A percentile compares a stretch with the other conserved stretches of the same genome.
Evolutionary conservation across 2,113 vertebrate genomes (phyloP).

Genomic region (Heteronetta atricapilla): DNA sequence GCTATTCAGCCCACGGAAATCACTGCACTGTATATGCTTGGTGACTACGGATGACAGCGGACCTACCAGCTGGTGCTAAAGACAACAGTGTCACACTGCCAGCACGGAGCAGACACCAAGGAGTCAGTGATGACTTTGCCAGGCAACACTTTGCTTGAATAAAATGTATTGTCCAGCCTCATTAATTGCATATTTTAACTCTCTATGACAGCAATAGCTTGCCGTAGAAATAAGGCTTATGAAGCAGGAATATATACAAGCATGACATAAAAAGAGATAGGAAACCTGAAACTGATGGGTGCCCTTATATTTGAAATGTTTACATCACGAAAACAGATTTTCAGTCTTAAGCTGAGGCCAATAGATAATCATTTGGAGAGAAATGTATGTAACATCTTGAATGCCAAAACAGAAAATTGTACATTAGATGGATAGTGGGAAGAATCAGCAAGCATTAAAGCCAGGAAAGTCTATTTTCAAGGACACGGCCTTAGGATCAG

Average conservation of each 20-base stretch:
- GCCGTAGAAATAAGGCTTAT: not conserved
- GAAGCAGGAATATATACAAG: not conserved
- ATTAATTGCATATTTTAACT: conserved; percentile 7
- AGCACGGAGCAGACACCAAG: not conserved
- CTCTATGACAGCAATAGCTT: not conserved
- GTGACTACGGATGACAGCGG: not conserved
- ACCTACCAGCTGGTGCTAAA: conserved; percentile 6
- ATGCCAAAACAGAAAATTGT: not conserved
- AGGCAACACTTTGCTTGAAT: not conserved
- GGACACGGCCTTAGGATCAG: not conserved
- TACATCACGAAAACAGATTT: not conserved
- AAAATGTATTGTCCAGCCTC: not conserved
- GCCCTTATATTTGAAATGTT: not conserved
- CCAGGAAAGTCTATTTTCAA: not conserved
- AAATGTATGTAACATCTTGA: not conserved
- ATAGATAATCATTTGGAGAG: not conserved
- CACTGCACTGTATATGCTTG: not conserved
- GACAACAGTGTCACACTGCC: not conserved
- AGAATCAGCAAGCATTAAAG: not conserved
- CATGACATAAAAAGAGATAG: not conserved
- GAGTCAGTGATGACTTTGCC: not conserved
- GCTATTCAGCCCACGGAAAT: not conserved
- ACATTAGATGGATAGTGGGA: not conserved
- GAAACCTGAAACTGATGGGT: not conserved
- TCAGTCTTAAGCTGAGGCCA: not conserved